These are phyloP conservation scores for Meandrusa payeni DNA, from an alignment of 2,888 invertebrate species.

Conservation along the genomic window DNA sequence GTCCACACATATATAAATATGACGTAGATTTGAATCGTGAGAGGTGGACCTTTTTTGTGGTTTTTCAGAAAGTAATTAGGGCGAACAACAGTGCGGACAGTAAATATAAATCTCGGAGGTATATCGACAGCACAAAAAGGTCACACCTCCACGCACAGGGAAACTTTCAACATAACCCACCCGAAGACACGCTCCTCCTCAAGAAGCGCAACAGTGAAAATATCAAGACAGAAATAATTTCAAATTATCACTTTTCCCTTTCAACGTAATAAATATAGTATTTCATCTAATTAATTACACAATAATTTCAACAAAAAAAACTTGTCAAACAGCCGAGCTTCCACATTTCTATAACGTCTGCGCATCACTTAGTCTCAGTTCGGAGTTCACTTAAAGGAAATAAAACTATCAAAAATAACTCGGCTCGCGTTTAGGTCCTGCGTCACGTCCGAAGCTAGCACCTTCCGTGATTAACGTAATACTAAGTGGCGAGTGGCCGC, in stretches of 20 bases:
- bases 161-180: constrained; percentile 52
- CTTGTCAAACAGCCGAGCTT: constrained; percentile 72
- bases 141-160: constrained; percentile 42
- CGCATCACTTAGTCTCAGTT: constrained; percentile 74
- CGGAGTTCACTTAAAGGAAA: constrained; percentile 77
- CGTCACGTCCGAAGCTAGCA: constrained; percentile 80
- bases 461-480: constrained; percentile 77
- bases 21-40: constrained; percentile 40
- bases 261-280: constrained; percentile 78
- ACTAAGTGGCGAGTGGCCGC: constrained; percentile 70
- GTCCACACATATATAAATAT: constrained; percentile 59
- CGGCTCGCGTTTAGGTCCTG: constrained; percentile 76
- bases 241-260: constrained; percentile 67
- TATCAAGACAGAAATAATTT: constrained; percentile 80
- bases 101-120: constrained; percentile 24
- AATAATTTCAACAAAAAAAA: constrained; percentile 78
- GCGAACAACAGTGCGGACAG: constrained; percentile 10
- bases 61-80: constrained; percentile 18
- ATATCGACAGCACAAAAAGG: constrained; percentile 30
- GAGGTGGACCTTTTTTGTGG: constrained; percentile 35
- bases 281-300: constrained; percentile 76
- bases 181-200: constrained; percentile 59
- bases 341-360: constrained; percentile 68
- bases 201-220: constrained; percentile 64
- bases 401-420: constrained; percentile 81